These are phyloP conservation scores for Actinernus sp. DNA, from an alignment of 92 coral and sea anemone genomes.

Conservation along the genomic window DNA sequence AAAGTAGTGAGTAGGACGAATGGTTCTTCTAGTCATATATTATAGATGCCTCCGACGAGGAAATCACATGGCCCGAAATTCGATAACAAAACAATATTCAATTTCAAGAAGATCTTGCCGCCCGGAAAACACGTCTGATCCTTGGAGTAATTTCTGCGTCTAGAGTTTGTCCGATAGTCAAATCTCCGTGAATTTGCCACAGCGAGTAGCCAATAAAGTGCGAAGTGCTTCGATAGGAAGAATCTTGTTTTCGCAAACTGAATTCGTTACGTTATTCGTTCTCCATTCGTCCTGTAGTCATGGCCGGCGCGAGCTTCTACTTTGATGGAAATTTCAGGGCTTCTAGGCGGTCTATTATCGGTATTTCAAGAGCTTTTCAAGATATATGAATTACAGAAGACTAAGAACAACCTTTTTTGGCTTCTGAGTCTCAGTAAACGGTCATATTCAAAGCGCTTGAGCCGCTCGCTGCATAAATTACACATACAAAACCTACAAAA, in stretches of 20 bases:
- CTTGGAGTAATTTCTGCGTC: background rate
- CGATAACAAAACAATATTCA: conserved; percentile 68
- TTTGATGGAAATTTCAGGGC: too few relatives aligned
- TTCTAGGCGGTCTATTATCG: too few relatives aligned
- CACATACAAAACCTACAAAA: conserved; percentile 65
- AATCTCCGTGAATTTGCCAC: too few relatives aligned
- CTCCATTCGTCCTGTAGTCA: too few relatives aligned
- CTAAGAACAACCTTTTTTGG: background rate
- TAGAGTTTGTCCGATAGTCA: background rate
- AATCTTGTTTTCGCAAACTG: too few relatives aligned
- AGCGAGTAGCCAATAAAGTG: too few relatives aligned
- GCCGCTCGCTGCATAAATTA: conserved; percentile 78
- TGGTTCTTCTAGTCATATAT: background rate
- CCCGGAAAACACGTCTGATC: background rate
- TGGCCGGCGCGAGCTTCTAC: too few relatives aligned
- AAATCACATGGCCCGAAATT: conserved; percentile 84
- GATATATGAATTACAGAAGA: background rate
- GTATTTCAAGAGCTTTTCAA: too few relatives aligned
- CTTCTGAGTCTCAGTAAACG: background rate
- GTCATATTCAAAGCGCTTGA: background rate
- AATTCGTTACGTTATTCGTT: too few relatives aligned
- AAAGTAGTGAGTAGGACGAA: too few relatives aligned
- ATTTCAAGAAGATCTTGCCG: background rate
- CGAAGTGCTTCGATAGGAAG: too few relatives aligned
- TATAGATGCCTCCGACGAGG: background rate